These are phyloP conservation scores for Ormia ochracea DNA, from an alignment of 2,888 invertebrate species.

Conservation along the genomic window DNA sequence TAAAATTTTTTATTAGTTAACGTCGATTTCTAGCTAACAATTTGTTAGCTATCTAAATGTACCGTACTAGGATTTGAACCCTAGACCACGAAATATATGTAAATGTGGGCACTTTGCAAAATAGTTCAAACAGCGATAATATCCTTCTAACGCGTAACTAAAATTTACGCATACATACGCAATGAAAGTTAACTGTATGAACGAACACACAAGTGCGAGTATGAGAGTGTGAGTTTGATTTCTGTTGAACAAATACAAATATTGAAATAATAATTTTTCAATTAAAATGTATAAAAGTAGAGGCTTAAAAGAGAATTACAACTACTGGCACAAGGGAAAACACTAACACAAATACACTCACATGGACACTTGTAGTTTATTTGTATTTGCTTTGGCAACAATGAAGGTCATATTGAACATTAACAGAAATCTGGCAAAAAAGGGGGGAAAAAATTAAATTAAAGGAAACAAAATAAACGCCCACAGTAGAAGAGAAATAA, in stretches of 20 bases:
- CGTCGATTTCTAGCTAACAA: no score
- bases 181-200: conserved; percentile 21
- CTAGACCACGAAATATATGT: no score
- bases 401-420: conserved; percentile 53
- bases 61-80: no score
- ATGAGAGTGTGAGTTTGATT: neutral
- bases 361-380: neutral
- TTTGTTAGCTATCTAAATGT: no score
- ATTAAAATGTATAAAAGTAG: conserved; percentile 61
- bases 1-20: no score
- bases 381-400: conserved; percentile 31
- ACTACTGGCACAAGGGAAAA: neutral
- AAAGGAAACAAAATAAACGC: neutral
- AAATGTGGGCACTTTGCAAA: neutral
- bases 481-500: neutral
- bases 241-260: conserved; percentile 60
- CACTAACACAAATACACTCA: neutral
- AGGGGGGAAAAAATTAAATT: no score
- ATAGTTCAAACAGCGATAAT: neutral
- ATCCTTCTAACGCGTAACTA: neutral
- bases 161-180: neutral
- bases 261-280: conserved; percentile 69
- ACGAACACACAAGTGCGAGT: neutral
- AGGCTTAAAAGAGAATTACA: neutral
- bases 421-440: conserved; percentile 30